Percentiles rank a stretch among this genome's conserved stretches.
phyloP scores from a whole-genome alignment of 2,797 vertebrate genomes.

The Paratrypauchen microcephalus region DNA sequence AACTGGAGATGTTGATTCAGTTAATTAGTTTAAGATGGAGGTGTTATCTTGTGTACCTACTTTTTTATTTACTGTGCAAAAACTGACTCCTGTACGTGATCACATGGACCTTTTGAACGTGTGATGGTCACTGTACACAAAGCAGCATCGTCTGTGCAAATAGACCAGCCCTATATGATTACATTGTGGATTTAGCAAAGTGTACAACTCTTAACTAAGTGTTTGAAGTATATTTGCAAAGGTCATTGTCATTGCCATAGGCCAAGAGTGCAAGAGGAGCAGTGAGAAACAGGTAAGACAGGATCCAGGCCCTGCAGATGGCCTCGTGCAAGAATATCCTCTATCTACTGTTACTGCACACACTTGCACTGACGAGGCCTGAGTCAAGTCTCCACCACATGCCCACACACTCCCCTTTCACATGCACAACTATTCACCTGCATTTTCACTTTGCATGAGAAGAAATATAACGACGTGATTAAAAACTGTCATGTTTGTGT shows the following conservation, averaged over 20 bases:
- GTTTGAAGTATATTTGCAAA: slow-evolving; percentile 29
- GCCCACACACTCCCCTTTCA: background rate
- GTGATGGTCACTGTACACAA: background rate
- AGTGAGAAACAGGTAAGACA: slow-evolving; percentile 60
- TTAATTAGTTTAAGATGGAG: slow-evolving; percentile 66
- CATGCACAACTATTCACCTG: background rate
- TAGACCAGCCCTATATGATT: background rate
- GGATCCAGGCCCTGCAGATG: slow-evolving; percentile 51
- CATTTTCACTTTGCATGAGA: background rate
- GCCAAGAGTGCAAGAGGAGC: slow-evolving; percentile 38
- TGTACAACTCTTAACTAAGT: background rate
- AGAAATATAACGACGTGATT: background rate
- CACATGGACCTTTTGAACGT: background rate
- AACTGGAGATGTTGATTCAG: slow-evolving; percentile 45
- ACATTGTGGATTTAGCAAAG: background rate
- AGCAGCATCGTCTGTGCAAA: background rate
- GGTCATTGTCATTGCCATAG: slow-evolving; percentile 36
- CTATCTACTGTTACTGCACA: slow-evolving; percentile 10
- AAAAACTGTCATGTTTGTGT: background rate
- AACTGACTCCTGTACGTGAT: background rate
- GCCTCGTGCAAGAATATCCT: slow-evolving; percentile 31
- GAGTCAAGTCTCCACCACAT: background rate
- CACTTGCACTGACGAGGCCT: background rate
- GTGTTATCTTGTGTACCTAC: slow-evolving; percentile 32
- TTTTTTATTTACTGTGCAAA: background rate